Conservation (phyloP, 2,888 invertebrate species). For the Dendrolimus houi region DNA sequence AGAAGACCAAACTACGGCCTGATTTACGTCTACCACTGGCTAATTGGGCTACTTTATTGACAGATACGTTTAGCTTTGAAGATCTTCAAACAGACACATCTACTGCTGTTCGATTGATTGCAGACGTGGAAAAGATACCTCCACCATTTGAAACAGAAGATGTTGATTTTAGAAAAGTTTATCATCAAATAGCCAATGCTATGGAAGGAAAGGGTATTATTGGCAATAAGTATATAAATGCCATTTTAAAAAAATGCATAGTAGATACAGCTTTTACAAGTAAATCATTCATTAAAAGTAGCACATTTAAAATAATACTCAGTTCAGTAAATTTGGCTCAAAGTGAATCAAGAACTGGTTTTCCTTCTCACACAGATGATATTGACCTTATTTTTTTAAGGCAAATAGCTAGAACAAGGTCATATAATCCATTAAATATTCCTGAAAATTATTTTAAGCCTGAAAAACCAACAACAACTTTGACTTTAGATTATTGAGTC, state of each 20-base stretch:
- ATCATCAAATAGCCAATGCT: slow-evolving; percentile 51
- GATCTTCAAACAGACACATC: slow-evolving; percentile 47
- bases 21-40: slow-evolving; percentile 30
- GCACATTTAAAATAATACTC: slow-evolving; percentile 25
- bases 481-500: no score
- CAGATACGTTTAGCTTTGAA: slow-evolving; percentile 29
- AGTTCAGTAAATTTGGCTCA: slow-evolving; percentile 30
- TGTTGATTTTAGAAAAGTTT: slow-evolving; percentile 47
- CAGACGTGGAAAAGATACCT: slow-evolving; percentile 52
- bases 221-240: slow-evolving; percentile 23
- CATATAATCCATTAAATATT: slow-evolving; percentile 51
- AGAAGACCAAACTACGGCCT: slow-evolving; percentile 4
- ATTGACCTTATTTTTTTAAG: slow-evolving; percentile 31
- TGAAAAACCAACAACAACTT: not conserved
- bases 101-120: slow-evolving; percentile 47
- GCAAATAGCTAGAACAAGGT: slow-evolving; percentile 33
- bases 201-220: slow-evolving; percentile 50
- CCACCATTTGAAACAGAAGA: slow-evolving; percentile 25
- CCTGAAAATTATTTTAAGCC: slow-evolving; percentile 34
- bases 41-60: slow-evolving; percentile 46
- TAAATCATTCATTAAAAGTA: slow-evolving; percentile 36
- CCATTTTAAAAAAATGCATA: slow-evolving; percentile 44
- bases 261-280: slow-evolving; percentile 46
- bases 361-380: slow-evolving; percentile 30
- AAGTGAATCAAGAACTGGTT: slow-evolving; percentile 18